These are phyloP conservation scores for Thermophis baileyi DNA, from an alignment of 2,113 vertebrate genomes.

Conservation along the genomic window DNA sequence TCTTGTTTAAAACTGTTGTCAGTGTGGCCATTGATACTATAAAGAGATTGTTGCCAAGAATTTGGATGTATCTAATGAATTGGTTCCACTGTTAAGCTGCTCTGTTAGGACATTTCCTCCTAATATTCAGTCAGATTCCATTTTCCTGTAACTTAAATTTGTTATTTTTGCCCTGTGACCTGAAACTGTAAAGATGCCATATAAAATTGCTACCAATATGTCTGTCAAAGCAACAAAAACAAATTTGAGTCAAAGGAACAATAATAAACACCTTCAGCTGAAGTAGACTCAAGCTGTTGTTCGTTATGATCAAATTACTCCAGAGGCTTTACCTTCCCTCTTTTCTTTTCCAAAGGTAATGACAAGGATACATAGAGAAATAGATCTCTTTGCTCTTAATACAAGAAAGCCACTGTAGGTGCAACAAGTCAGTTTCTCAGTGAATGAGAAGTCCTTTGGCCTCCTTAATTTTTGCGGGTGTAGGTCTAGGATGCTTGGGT, in stretches of 20 bases:
- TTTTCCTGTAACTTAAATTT: not conserved
- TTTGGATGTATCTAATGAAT: not conserved
- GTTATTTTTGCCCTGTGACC: not conserved
- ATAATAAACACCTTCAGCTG: not conserved
- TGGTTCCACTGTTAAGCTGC: not conserved
- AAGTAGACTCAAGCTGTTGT: not conserved
- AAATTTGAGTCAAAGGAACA: not conserved
- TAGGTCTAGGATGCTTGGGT: not conserved
- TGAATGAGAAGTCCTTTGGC: not conserved
- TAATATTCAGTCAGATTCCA: not conserved
- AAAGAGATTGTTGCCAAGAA: not conserved
- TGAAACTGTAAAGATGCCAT: not conserved
- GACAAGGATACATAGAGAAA: not conserved
- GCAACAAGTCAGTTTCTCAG: not conserved
- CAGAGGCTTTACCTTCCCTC: not conserved
- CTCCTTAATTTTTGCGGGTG: not conserved
- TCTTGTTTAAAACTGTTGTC: not conserved
- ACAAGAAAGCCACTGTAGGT: not conserved
- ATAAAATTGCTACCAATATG: not conserved
- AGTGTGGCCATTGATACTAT: not conserved
- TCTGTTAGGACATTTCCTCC: not conserved
- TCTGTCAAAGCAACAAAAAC: not conserved
- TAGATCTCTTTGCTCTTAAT: not conserved
- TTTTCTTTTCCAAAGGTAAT: not conserved
- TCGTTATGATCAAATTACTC: not conserved